Percentiles rank a stretch among this genome's conserved stretches.
Evolutionary conservation across 1,140 invertebrate genomes (phyloP).

Genomic region (Harlomillsia oculata): DNA sequence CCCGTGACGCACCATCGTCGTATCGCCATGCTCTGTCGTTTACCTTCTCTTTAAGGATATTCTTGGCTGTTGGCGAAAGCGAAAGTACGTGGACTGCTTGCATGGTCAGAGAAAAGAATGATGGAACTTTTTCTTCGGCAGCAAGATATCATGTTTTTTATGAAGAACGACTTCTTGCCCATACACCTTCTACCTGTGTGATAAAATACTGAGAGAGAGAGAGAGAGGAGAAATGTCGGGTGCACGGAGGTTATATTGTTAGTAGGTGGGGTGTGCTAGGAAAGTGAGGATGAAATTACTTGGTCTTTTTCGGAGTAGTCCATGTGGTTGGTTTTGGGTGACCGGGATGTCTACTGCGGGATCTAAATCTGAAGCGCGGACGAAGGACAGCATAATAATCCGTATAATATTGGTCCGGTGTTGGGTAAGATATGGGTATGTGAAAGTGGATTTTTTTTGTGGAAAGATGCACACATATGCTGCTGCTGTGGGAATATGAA

Average conservation of each 20-base stretch:
- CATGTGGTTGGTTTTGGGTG: neutral
- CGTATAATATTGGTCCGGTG: neutral
- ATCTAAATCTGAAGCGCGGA: constrained; percentile 7
- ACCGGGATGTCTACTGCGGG: neutral
- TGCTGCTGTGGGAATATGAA: constrained; percentile 30
- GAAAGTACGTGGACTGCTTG: too few species aligned
- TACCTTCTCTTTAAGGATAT: too few species aligned
- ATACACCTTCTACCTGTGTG: constrained; percentile 23
- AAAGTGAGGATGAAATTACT: neutral
- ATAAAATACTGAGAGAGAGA: constrained; percentile 9
- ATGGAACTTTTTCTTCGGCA: constrained; percentile 14
- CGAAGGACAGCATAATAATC: constrained; percentile 18
- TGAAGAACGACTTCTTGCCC: constrained; percentile 15
- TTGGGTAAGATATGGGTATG: constrained; percentile 8
- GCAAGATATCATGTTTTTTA: constrained; percentile 21
- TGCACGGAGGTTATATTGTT: neutral
- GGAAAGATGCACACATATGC: constrained; percentile 15
- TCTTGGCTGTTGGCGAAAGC: too few species aligned
- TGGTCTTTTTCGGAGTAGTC: too few species aligned
- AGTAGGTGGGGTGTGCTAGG: neutral
- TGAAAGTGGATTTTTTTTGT: constrained; percentile 17
- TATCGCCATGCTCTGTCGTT: too few species aligned
- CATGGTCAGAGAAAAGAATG: constrained; percentile 11
- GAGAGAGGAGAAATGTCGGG: neutral
- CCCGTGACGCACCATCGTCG: too few species aligned